Conservation (phyloP, 2,888 invertebrate species). For the Philereme vetulata region DNA sequence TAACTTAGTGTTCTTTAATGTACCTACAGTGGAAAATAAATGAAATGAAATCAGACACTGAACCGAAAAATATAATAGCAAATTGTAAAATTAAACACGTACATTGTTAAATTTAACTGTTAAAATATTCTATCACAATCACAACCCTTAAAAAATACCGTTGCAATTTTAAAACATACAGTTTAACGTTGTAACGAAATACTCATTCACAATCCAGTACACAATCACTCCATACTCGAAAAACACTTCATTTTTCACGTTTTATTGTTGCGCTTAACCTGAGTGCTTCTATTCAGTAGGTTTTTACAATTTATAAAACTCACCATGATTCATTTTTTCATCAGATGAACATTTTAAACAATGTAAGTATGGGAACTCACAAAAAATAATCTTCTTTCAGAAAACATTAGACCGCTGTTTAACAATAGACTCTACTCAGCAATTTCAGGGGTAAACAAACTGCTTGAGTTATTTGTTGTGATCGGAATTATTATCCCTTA, state of each 20-base stretch:
- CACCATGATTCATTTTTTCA: conserved; percentile 4
- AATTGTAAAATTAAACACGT: too few species aligned
- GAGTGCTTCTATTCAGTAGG: conserved; percentile 18
- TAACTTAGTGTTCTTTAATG: too few species aligned
- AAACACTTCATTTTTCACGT: conserved; percentile 8
- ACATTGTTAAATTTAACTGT: background rate
- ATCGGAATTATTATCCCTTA: too few species aligned
- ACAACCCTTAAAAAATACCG: background rate
- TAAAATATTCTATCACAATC: background rate
- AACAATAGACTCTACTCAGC: too few species aligned
- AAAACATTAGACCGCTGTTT: conserved; percentile 3
- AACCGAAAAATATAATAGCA: too few species aligned
- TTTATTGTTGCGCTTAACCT: conserved; percentile 6
- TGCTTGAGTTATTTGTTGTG: background rate
- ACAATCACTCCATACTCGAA: conserved; percentile 10
- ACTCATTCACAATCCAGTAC: conserved; percentile 6
- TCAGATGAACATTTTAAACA: conserved; percentile 1
- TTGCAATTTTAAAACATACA: background rate
- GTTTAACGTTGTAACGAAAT: background rate
- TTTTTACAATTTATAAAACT: conserved; percentile 9
- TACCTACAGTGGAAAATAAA: too few species aligned
- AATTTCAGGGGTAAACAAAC: background rate
- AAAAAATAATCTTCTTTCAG: conserved; percentile 4
- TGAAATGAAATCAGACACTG: too few species aligned
- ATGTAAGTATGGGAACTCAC: conserved; percentile 8